Evolutionary conservation across 2,113 vertebrate species (phyloP).

Genomic region (Tragelaphus strepsiceros): DNA sequence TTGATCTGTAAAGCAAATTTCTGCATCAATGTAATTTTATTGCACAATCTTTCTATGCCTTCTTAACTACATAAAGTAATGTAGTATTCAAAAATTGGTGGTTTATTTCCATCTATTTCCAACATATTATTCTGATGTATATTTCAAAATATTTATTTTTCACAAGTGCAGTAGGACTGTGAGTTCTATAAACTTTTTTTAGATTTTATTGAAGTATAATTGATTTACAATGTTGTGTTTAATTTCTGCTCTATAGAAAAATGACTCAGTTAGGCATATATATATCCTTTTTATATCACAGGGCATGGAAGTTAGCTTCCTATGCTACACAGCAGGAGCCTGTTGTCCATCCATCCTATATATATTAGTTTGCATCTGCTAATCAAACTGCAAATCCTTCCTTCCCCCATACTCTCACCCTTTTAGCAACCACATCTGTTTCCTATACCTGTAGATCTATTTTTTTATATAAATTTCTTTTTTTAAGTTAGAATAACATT

Average conservation of each 20-base stretch:
- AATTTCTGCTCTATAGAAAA: not conserved
- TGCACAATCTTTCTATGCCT: not conserved
- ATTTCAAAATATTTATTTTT: not conserved
- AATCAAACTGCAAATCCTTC: not conserved
- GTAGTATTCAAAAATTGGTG: not conserved
- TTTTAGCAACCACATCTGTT: not conserved
- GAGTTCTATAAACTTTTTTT: not conserved
- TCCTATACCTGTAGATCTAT: not conserved
- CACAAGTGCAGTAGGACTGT: not conserved
- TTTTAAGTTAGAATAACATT: not conserved
- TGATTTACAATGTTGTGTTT: not conserved
- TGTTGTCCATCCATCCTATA: not conserved
- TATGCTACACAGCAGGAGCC: not conserved
- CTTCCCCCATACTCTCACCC: not conserved
- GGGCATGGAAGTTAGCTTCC: not conserved
- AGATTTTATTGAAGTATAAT: not conserved
- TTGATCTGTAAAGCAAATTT: not conserved
- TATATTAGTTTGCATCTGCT: not conserved
- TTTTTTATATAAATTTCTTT: not conserved
- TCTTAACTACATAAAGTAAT: not conserved
- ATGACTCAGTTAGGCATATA: not conserved
- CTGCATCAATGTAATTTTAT: not conserved
- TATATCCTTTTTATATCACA: not conserved
- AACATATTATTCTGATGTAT: not conserved
- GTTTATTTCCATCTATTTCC: not conserved